phyloP scores from a whole-genome alignment of 2,797 vertebrate genomes.

The Ispidina lecontei region DNA sequence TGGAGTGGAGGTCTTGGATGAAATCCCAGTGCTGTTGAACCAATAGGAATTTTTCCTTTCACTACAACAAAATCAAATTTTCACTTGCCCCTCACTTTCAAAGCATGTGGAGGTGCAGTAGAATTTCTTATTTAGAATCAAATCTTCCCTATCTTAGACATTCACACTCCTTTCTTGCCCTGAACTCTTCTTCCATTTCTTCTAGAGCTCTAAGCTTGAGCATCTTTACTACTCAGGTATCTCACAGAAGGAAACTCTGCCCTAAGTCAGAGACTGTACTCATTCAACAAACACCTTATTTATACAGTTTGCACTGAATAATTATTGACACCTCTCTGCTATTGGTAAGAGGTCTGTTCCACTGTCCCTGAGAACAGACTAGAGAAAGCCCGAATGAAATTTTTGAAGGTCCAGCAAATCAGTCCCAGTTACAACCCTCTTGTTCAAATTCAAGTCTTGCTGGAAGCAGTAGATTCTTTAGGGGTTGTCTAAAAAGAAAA shows the following conservation, averaged over 20 bases:
- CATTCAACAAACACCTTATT: neutral
- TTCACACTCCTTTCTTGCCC: neutral
- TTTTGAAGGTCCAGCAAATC: neutral
- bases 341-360: neutral
- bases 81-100: neutral
- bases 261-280: neutral
- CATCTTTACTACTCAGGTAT: neutral
- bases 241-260: neutral
- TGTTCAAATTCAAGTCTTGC: neutral
- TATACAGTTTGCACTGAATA: neutral
- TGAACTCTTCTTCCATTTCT: neutral
- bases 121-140: constrained; percentile 7
- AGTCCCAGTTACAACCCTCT: neutral
- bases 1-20: constrained; percentile 30
- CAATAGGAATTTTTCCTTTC: constrained; percentile 11
- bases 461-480: neutral
- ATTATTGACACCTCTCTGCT: neutral
- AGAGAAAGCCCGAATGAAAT: neutral
- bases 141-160: neutral
- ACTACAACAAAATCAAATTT: neutral
- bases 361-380: neutral
- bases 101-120: neutral
- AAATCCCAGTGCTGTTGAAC: constrained; percentile 17
- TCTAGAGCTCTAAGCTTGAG: neutral
- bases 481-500: neutral